Evolutionary conservation across 2,888 invertebrate species (phyloP), one percentile per base, ranked within the genome.

Genomic region (Zele albiditarsus): DNA sequence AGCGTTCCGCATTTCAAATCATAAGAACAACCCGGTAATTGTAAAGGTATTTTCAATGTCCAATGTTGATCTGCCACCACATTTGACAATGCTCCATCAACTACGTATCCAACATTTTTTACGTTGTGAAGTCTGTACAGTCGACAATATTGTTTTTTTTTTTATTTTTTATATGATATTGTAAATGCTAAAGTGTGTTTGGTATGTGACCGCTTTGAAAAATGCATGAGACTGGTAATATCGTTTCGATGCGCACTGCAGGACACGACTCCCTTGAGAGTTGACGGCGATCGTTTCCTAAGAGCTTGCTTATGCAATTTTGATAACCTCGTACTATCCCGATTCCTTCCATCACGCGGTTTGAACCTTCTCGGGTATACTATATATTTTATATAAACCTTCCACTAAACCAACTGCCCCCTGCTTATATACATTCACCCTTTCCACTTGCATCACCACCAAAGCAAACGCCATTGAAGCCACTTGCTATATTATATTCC

Each of bases 261-360:
- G 85, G 82, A 86, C 84, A 82, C 75, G 75, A 66, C 78, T 85
- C 89, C 85, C 88, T 79, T 79, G 88, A 87, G 88, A 86, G 72
- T 76, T 74, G 76, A 76, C 82, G 82, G 80, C 85, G 87, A 89
- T 88, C 88, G 88, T 85, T 89, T 87, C 82, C 85, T 88, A 89
- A 89, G 88, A 88, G 89, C 86, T 49, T 84, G 82, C 84, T 84
- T 84, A 84, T 89, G 87, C 87, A 89, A 88, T 80, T 88, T 89
- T 89, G 83, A 89, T 89, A 86, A 81, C 75, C 75, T 68, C 38
- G 42, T 69, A 68, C 74, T 71, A 62, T 75, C 79, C 79, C 84
- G 84, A 85, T 85, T 86, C 84, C 82, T 77, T 78, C 71, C 79
- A 77, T 73, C 79, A 16, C 63, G 16, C 69, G 53, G 20, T 68